Base-by-base conservation (phyloP, 2,797 vertebrate species). In the Harpagifer antarcticus region DNA sequence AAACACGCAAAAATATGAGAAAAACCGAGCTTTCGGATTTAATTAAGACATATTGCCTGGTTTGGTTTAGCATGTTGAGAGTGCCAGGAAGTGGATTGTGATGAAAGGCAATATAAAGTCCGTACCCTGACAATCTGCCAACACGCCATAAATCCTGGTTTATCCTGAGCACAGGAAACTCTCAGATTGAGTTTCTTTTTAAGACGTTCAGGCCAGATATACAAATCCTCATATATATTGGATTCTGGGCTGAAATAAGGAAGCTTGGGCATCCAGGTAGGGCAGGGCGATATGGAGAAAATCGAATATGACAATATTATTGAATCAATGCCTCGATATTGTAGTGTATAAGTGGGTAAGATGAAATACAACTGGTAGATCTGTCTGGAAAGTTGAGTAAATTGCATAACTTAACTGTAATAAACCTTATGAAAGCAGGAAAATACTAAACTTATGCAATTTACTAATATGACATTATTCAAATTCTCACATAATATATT, bases 91-190 rank as follows among this genome's bases (percentile, higher is more conserved):
- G 42, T 5, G 31, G 14, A 20, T 16, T 47, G 56, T 44, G 58
- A 61, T 37, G 17, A 62, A 79, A 70, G 60, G 12, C 16, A 47
- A 27, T 1, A 37, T 59, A 59, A 61, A 52, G 48, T 63, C 14
- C 44, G 74, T 4, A 72, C 17, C 48, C 54, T 27, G 60, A 82
- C 52, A 58, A 54, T 44, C 37, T 20, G 17, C 49, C 27, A 59
- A 23, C 31, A 17, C 16, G 16, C 47, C 23, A 74, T 20, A 17
- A 45, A 33, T 40, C 16, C 5, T 1, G 42, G n/a, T 31, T 65
- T 15, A 42, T 53, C 33, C 15, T 17, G 23, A 40, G 42, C 16
- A 2, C 6, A 1, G 2, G 43, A 44, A 68, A 6, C 37, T 42
- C 14, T 63, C 31, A 14, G 20, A 20, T 31, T 37, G 45, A n/a